Conservation (phyloP, 2,113 vertebrate species). For the Amphiprion percula region DNA sequence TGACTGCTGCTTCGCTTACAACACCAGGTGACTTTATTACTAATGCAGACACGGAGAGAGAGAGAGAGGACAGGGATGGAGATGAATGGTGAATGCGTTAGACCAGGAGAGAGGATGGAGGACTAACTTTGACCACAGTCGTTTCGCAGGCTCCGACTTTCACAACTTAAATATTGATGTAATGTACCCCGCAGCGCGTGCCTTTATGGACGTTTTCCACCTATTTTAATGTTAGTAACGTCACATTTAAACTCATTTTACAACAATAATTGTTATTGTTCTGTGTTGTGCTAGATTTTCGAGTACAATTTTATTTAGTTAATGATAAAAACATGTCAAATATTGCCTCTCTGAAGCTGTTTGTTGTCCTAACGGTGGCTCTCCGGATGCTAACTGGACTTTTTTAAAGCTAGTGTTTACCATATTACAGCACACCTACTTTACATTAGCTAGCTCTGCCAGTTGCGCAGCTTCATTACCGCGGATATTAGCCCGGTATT, state of each 20-base stretch:
- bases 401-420: background rate
- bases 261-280: background rate
- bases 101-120: slow-evolving; percentile 18
- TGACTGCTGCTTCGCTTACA: slow-evolving; percentile 49
- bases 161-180: background rate
- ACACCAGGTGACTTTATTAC: slow-evolving; percentile 70
- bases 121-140: slow-evolving; percentile 26
- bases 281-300: background rate
- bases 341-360: background rate
- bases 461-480: slow-evolving; percentile 27
- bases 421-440: background rate
- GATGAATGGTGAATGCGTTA: background rate
- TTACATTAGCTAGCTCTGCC: background rate
- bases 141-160: background rate
- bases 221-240: background rate
- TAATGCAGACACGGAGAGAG: background rate
- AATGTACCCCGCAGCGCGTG: too few species aligned
- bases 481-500: slow-evolving; percentile 2
- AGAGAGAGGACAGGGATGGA: background rate
- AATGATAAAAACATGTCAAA: background rate
- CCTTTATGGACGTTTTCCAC: too few species aligned
- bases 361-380: background rate
- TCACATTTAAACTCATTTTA: background rate
- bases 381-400: background rate
- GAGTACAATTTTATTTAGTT: background rate